phyloP scores from a whole-genome alignment of 2,797 vertebrate species.

The Thripadectes ignobilis region DNA sequence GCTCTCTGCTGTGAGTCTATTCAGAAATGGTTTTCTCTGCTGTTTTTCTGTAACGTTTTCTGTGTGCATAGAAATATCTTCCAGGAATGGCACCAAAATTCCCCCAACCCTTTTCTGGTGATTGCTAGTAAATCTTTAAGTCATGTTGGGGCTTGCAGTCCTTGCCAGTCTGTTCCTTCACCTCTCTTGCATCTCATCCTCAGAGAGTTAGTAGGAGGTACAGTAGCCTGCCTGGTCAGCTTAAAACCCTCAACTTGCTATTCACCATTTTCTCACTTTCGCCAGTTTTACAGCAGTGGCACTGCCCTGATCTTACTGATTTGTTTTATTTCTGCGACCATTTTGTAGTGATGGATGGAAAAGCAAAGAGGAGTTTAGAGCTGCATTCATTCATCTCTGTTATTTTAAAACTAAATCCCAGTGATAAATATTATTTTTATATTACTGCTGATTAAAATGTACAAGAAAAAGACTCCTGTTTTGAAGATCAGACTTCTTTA shows the following conservation, averaged over 20 bases:
- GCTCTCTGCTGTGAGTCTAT: neutral
- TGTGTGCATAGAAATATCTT: neutral
- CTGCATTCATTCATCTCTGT: neutral
- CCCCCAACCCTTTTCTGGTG: neutral
- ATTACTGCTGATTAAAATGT: neutral
- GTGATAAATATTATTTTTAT: neutral
- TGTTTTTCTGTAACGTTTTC: neutral
- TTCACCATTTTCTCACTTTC: neutral
- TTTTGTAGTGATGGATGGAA: neutral
- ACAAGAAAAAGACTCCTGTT: neutral
- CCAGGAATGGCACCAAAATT: neutral
- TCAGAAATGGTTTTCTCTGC: neutral
- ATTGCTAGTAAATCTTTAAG: slow-evolving; percentile 5
- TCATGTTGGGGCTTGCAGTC: slow-evolving; percentile 37
- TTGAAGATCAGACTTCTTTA: neutral
- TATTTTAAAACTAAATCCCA: slow-evolving; percentile 8
- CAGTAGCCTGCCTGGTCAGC: neutral
- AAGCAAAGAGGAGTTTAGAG: neutral
- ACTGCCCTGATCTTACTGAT: neutral
- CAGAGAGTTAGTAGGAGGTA: slow-evolving; percentile 38
- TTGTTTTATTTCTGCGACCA: neutral
- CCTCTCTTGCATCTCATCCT: slow-evolving; percentile 30
- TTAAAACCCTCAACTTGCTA: neutral
- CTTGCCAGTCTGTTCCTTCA: slow-evolving; percentile 55
- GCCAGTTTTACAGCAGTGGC: neutral